These are phyloP conservation scores for Dermatemys mawii DNA, from an alignment of 2,113 vertebrate genomes.

Conservation along the genomic window DNA sequence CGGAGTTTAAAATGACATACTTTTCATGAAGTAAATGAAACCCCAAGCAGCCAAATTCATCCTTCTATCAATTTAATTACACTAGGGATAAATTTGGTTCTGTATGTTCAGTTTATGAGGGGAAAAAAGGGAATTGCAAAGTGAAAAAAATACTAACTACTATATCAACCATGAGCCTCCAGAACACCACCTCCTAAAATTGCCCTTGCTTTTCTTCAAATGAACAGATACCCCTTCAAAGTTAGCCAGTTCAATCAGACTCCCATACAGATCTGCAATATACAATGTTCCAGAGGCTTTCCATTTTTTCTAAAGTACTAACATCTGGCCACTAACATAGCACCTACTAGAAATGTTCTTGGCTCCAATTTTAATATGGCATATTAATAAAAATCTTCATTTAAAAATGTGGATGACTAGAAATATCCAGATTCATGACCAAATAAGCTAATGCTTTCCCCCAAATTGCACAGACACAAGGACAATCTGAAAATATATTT, in stretches of 20 bases:
- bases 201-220: background rate
- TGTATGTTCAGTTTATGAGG: background rate
- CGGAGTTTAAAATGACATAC: background rate
- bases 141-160: background rate
- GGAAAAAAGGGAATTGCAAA: too few species aligned
- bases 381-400: conserved; percentile 19
- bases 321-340: conserved; percentile 33
- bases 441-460: background rate
- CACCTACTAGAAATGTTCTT: conserved; percentile 52
- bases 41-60: background rate
- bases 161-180: background rate
- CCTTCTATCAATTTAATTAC: background rate
- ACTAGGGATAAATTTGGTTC: background rate
- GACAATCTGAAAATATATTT: background rate
- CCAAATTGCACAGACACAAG: background rate
- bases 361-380: background rate
- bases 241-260: conserved; percentile 12
- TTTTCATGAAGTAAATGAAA: background rate
- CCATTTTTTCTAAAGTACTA: conserved; percentile 46
- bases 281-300: conserved; percentile 1
- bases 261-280: background rate
- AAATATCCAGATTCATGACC: conserved; percentile 32
- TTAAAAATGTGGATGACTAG: background rate
- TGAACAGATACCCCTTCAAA: conserved; percentile 11
- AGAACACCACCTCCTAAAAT: background rate